phyloP scores from a whole-genome alignment of 1,140 invertebrate genomes.

The Cyphomyrmex costatus region DNA sequence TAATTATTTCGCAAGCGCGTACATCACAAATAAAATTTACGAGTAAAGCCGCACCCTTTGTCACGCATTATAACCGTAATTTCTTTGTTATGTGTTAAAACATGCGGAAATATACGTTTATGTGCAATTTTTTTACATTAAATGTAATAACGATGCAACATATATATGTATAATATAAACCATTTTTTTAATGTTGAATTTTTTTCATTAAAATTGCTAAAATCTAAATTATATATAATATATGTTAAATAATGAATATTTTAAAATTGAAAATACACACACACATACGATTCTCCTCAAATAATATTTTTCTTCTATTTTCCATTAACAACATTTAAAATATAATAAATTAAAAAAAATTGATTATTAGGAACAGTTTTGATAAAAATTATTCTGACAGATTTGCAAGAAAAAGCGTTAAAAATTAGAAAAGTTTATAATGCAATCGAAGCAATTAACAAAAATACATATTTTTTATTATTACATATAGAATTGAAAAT shows the following conservation, averaged over 20 bases:
- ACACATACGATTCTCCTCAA: neutral
- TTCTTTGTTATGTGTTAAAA: conserved; percentile 11
- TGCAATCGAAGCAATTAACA: neutral
- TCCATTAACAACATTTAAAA: neutral
- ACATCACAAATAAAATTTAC: conserved; percentile 69
- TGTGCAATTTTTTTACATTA: neutral
- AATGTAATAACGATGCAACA: neutral
- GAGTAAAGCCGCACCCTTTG: conserved; percentile 27
- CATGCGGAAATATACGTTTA: neutral
- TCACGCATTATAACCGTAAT: conserved; percentile 54
- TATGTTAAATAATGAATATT: neutral
- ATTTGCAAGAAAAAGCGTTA: neutral
- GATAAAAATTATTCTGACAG: neutral
- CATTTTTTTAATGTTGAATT: neutral
- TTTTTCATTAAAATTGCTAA: neutral
- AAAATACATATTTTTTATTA: neutral
- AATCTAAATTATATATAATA: neutral
- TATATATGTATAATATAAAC: neutral
- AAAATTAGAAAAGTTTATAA: neutral
- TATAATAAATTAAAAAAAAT: neutral
- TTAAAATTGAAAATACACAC: neutral
- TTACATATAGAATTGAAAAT: conserved; percentile 3
- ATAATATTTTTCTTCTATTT: neutral
- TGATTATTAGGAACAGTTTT: neutral
- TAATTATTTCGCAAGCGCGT: conserved; percentile 36